phyloP scores from a whole-genome alignment of 1,140 invertebrate genomes.

The Cherax quadricarinatus region DNA sequence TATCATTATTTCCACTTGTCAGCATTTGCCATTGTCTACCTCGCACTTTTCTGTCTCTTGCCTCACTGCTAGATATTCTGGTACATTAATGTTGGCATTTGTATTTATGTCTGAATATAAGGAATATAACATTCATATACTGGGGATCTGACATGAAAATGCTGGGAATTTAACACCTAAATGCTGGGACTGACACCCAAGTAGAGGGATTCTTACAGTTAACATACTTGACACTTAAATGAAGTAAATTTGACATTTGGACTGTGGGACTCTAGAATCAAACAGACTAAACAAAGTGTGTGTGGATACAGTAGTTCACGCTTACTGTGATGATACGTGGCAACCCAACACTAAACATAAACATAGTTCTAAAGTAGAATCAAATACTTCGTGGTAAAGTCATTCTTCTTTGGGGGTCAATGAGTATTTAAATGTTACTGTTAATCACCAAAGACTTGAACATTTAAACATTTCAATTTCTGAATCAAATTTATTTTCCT shows the following conservation, averaged over 20 bases:
- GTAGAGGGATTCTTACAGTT: neutral
- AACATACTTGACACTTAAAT: neutral
- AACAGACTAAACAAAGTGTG: neutral
- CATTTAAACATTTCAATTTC: no score
- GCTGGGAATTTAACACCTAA: conserved; percentile 8
- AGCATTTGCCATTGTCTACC: no score
- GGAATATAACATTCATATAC: neutral
- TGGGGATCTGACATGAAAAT: conserved; percentile 1
- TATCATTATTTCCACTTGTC: no score
- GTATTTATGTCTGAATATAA: neutral
- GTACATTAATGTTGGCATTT: neutral
- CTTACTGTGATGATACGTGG: no score
- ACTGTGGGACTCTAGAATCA: neutral
- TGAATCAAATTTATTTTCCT: no score
- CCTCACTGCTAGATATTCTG: neutral
- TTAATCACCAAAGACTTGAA: neutral
- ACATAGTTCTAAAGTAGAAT: neutral
- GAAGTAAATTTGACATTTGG: neutral
- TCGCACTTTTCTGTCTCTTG: no score
- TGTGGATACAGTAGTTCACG: no score
- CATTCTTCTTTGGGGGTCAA: neutral
- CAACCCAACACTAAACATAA: no score
- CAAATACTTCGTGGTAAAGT: neutral
- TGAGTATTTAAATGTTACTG: neutral
- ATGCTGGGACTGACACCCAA: conserved; percentile 10